phyloP scores from a whole-genome alignment of 2,888 invertebrate genomes.

The Rotaria sp. region DNA sequence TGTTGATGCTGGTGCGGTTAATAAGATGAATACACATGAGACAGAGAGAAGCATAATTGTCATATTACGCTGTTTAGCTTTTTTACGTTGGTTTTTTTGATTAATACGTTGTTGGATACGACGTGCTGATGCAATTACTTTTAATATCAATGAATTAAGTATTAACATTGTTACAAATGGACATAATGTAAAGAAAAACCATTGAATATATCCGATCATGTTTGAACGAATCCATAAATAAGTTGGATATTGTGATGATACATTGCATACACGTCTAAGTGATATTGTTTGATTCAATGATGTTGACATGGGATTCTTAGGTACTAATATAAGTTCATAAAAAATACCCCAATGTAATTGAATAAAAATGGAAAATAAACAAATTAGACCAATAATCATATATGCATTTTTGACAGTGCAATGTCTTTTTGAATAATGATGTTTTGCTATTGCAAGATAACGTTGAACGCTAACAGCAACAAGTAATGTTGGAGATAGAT shows the following conservation, averaged over 20 bases:
- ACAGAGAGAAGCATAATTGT: background rate
- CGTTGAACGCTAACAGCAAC: slow-evolving; percentile 25
- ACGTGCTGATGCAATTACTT: background rate
- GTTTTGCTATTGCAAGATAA: background rate
- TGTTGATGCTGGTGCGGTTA: slow-evolving; percentile 1
- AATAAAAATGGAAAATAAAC: background rate
- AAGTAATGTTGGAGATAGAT: slow-evolving; percentile 23
- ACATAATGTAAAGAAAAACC: slow-evolving; percentile 8
- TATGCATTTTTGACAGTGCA: slow-evolving; percentile 4
- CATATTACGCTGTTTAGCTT: background rate
- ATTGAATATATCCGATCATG: background rate
- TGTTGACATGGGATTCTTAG: background rate
- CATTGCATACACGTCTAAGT: background rate
- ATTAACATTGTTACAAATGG: background rate
- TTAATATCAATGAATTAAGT: background rate
- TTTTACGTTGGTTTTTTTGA: slow-evolving; percentile 7
- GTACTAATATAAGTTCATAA: slow-evolving; percentile 1
- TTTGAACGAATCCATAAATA: background rate
- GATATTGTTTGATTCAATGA: background rate
- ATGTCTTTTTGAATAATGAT: background rate
- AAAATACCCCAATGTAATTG: slow-evolving; percentile 2
- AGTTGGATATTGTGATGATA: background rate
- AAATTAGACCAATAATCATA: background rate
- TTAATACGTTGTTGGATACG: background rate
- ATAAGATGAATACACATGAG: background rate